A percentile compares a stretch with the other conserved stretches of the same genome.
Evolutionary conservation across 2,113 vertebrate genomes (phyloP).

Genomic region (Corydoras maculifer): DNA sequence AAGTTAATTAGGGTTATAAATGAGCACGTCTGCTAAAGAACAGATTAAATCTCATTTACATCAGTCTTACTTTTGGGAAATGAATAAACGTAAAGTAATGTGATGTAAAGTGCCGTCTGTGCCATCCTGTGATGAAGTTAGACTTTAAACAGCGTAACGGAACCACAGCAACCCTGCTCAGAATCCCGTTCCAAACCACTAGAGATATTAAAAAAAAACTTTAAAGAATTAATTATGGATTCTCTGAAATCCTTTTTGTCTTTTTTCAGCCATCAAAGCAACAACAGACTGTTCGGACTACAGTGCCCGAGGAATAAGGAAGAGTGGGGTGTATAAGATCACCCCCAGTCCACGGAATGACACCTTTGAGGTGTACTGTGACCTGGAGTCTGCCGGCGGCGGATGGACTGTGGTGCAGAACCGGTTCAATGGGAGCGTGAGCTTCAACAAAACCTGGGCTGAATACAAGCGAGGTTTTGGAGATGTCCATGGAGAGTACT

Average conservation of each 20-base stretch:
- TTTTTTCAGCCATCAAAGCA: slow-evolving; percentile 52
- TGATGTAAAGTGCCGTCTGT: background rate
- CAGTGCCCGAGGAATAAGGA: slow-evolving; percentile 64
- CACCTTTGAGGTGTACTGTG: slow-evolving; percentile 84
- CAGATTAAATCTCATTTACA: no score
- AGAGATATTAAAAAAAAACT: background rate
- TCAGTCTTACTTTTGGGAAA: no score
- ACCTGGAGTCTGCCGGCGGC: slow-evolving; percentile 85
- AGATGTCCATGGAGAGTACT: slow-evolving; percentile 80
- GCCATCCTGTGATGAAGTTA: background rate
- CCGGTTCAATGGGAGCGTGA: slow-evolving; percentile 79
- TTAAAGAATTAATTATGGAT: background rate
- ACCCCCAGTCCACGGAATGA: slow-evolving; percentile 71
- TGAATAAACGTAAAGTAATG: background rate
- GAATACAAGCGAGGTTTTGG: slow-evolving; percentile 94
- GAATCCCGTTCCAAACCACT: no score
- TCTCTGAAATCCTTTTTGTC: slow-evolving; percentile 1
- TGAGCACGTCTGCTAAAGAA: no score
- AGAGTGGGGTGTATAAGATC: slow-evolving; percentile 74
- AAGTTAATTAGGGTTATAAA: no score
- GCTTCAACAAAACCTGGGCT: slow-evolving; percentile 85
- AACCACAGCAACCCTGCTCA: no score
- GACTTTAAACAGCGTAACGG: no score
- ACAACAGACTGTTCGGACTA: slow-evolving; percentile 87
- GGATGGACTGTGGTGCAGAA: slow-evolving; percentile 90